Evolutionary conservation across 2,797 vertebrate genomes (phyloP), one percentile per base, ranked within the genome.

Genomic region (Gymnothorax javanicus): DNA sequence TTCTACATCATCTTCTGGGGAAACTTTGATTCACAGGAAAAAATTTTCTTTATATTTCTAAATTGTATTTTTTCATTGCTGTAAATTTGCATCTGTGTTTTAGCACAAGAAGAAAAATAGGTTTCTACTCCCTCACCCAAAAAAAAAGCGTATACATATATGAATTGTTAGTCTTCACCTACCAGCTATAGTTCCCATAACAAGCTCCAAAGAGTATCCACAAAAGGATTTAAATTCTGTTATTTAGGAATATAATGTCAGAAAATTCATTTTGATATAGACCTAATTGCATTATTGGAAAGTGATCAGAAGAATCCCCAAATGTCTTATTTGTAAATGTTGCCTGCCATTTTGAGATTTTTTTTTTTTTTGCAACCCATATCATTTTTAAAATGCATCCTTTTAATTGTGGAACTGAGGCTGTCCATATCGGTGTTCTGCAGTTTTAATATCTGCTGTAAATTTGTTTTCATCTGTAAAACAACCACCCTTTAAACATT

Each of bases 21-120:
- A 81, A 54, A 6, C 50, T 81, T 52, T 54, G n/a, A 9, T 20
- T 52, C 20, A 56, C n/a, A 56, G 50, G 56, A 7, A 81, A 17
- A 5, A 12, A 75, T 75, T 33, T 13, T 11, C 71, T 75, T 52
- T 50, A 17, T 81, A 20, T 11, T 81, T 20, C 11, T 2, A 81
- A 81, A 23, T 54, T 23, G 7, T 8, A 81, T 52, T n/a, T 81
- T 69, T 56, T 56, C 77, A 81, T 81, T 81, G 17, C 77, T 54
- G 15, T 54, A 56, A 81, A 81, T 81, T 81, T 54, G 50, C 77
- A 56, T 92, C 93, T 94, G 93, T 93, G 91, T 84, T 88, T 25
- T n/a, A 52, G 58, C 81, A 71, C 60, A 86, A 60, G 4, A 57
- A 57, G 59, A 25, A 54, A 77, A 87, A 25, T 8, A 64, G 62